These are phyloP conservation scores for Pyralis farinalis DNA, from an alignment of 2,888 invertebrate species.

Conservation along the genomic window DNA sequence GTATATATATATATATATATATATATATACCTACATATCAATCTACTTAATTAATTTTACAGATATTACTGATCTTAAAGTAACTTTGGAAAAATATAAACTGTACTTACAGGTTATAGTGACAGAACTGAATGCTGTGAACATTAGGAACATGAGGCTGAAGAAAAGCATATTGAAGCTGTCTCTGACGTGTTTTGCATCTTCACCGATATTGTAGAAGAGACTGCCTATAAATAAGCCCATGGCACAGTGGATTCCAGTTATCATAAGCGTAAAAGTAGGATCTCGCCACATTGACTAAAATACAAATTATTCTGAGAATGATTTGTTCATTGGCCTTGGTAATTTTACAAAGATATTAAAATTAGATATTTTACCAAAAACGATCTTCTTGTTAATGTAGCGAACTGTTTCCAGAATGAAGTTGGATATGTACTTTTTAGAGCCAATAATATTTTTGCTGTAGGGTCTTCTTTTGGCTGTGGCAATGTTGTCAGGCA, in stretches of 20 bases:
- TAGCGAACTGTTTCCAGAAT: conserved; percentile 61
- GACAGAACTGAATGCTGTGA: conserved; percentile 95
- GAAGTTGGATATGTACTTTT: conserved; percentile 68
- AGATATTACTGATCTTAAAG: no score
- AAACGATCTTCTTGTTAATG: conserved; percentile 57
- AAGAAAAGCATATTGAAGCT: conserved; percentile 96
- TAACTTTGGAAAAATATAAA: no score
- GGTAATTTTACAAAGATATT: not conserved
- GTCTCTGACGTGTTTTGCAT: conserved; percentile 90
- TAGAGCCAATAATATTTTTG: conserved; percentile 58
- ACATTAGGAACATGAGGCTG: conserved; percentile 96
- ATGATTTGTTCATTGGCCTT: no score
- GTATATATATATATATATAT: no score
- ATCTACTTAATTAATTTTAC: no score
- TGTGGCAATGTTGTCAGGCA: conserved; percentile 55
- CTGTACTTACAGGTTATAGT: conserved; percentile 93
- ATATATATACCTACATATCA: no score
- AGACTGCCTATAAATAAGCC: conserved; percentile 91
- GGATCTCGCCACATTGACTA: conserved; percentile 84
- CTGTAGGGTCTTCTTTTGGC: conserved; percentile 61
- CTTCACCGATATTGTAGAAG: conserved; percentile 92
- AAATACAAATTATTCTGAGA: not conserved
- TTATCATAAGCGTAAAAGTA: conserved; percentile 87
- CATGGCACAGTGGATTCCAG: conserved; percentile 89
- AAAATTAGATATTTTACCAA: conserved; percentile 42